A percentile compares a stretch with the other conserved stretches of the same genome.
phyloP scores from a whole-genome alignment of 2,113 vertebrate genomes.

The Syrmaticus mikado region DNA sequence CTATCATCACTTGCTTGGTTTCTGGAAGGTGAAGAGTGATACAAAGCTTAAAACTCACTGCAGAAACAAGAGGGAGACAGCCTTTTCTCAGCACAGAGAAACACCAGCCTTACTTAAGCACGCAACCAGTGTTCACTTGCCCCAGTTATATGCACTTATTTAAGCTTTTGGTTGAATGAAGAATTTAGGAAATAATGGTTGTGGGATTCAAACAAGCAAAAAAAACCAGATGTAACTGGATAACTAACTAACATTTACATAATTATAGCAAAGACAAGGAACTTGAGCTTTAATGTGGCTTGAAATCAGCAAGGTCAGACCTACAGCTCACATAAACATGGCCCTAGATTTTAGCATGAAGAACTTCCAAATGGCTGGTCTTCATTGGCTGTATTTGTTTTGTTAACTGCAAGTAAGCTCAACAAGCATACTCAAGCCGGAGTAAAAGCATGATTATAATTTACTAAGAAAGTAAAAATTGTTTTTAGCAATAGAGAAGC shows the following conservation, averaged over 20 bases:
- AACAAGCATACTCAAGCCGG: background rate
- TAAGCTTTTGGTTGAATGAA: background rate
- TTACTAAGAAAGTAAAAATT: conserved; percentile 19
- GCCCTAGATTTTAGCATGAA: background rate
- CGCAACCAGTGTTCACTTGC: background rate
- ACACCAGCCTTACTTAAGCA: background rate
- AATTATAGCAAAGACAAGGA: conserved; percentile 5
- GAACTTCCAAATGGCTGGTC: background rate
- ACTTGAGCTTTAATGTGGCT: background rate
- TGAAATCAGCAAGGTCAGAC: background rate
- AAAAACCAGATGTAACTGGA: background rate
- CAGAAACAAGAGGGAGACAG: background rate
- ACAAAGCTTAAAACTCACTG: background rate
- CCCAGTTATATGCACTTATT: background rate
- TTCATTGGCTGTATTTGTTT: background rate
- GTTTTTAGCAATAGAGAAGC: background rate
- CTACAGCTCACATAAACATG: background rate
- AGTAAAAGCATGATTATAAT: conserved; percentile 20
- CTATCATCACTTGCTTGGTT: background rate
- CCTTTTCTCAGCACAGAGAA: background rate
- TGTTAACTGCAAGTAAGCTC: conserved; percentile 2
- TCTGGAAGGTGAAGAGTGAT: background rate
- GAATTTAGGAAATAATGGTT: background rate
- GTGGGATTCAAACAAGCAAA: background rate
- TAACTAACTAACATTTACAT: background rate